Evolutionary conservation across 2,888 invertebrate genomes (phyloP).

Genomic region (Masnerella sp.): DNA sequence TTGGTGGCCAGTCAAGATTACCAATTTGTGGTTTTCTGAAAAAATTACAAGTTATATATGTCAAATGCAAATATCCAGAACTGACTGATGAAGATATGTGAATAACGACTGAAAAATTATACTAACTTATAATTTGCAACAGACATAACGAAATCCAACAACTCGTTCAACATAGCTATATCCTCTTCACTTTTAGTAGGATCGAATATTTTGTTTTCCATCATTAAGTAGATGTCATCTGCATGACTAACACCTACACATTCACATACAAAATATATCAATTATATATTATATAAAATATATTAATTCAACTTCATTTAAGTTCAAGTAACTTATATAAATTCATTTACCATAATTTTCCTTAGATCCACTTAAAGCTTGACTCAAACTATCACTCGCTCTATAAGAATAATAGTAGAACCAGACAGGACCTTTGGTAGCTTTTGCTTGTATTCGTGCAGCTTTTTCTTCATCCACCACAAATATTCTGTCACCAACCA

Average conservation of each 20-base stretch:
- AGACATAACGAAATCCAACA: constrained; percentile 80
- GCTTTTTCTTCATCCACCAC: constrained; percentile 80
- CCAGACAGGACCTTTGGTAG: constrained; percentile 81
- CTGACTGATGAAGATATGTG: background rate
- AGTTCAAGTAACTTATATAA: background rate
- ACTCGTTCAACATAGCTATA: constrained; percentile 78
- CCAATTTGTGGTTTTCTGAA: constrained; percentile 66
- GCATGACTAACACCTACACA: constrained; percentile 82
- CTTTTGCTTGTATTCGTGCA: constrained; percentile 81
- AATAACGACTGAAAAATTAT: constrained; percentile 1
- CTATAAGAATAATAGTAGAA: constrained; percentile 83
- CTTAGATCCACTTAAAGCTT: constrained; percentile 79
- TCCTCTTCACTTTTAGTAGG: constrained; percentile 78
- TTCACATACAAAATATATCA: background rate
- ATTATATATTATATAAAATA: background rate
- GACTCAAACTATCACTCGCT: constrained; percentile 80
- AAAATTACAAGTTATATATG: background rate
- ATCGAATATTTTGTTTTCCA: constrained; percentile 74
- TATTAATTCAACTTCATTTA: background rate
- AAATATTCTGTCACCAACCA: constrained; percentile 84
- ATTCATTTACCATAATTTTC: constrained; percentile 79
- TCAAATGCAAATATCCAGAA: no score
- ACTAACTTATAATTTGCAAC: constrained; percentile 82
- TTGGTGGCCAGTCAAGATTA: constrained; percentile 78
- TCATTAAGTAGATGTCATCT: constrained; percentile 81